Evolutionary conservation across 1,140 invertebrate species (phyloP).

Genomic region (Megathymus violae): DNA sequence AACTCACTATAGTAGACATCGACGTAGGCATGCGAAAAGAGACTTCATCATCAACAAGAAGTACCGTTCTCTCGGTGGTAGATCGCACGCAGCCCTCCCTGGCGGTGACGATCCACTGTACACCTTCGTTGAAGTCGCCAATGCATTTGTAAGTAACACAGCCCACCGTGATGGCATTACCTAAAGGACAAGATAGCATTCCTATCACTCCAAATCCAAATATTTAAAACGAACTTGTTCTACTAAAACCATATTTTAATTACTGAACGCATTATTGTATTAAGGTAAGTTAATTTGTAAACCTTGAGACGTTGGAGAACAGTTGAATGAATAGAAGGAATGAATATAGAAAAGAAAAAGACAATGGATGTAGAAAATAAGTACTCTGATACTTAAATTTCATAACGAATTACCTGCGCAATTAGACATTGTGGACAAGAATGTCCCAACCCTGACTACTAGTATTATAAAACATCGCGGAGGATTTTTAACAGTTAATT

Average conservation of each 20-base stretch:
- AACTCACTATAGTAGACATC: not conserved
- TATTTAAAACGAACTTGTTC: no score
- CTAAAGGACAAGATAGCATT: conserved; percentile 36
- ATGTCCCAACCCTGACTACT: not conserved
- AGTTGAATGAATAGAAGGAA: no score
- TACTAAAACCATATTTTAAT: no score
- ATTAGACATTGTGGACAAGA: not conserved
- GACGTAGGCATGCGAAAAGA: conserved; percentile 44
- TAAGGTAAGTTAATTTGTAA: no score
- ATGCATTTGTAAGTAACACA: conserved; percentile 60
- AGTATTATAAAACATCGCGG: not conserved
- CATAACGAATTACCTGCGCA: not conserved
- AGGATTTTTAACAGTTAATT: not conserved
- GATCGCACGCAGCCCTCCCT: conserved; percentile 48
- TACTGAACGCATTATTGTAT: no score
- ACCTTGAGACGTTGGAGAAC: no score
- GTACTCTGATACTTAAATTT: not conserved
- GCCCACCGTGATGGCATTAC: conserved; percentile 37
- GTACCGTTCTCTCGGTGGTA: conserved; percentile 4
- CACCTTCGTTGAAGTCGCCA: conserved; percentile 74
- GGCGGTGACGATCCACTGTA: conserved; percentile 57
- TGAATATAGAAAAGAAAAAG: no score
- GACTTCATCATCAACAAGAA: not conserved
- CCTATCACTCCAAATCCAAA: no score
- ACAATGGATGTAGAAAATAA: not conserved